These are phyloP conservation scores for Lepidurus couesii DNA, from an alignment of 1,140 invertebrate species.

Conservation along the genomic window DNA sequence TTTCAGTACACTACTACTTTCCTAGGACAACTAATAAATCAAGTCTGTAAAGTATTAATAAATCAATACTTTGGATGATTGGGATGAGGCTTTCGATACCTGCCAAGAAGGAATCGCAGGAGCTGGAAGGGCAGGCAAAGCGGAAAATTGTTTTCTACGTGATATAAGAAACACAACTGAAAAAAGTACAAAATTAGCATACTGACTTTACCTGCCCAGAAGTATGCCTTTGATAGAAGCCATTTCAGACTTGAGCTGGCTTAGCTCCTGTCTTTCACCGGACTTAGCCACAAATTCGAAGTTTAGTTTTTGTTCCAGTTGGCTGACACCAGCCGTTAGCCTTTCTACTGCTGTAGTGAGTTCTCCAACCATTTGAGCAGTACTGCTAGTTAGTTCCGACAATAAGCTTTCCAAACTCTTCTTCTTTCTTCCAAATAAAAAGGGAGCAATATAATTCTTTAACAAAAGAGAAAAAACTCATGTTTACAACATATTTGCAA, in stretches of 20 bases:
- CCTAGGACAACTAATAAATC: conserved; percentile 29
- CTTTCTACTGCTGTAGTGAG: conserved; percentile 54
- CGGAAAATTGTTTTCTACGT: conserved; percentile 66
- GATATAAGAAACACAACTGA: not conserved
- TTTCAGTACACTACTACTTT: conserved; percentile 44
- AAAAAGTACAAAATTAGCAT: not conserved
- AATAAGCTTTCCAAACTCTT: conserved; percentile 57
- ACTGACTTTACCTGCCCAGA: conserved; percentile 56
- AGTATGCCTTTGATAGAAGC: conserved; percentile 68
- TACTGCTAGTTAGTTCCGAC: conserved; percentile 58
- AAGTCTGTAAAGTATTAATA: no score
- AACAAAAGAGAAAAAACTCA: conserved; percentile 31
- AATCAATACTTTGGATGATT: conserved; percentile 43
- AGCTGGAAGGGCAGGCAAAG: conserved; percentile 52
- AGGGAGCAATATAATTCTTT: conserved; percentile 58
- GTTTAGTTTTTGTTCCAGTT: conserved; percentile 28
- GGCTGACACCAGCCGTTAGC: conserved; percentile 48
- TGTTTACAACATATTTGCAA: conserved; percentile 36
- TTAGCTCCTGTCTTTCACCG: conserved; percentile 51
- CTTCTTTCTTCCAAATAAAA: conserved; percentile 58
- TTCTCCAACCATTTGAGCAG: conserved; percentile 54
- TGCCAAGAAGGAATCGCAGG: conserved; percentile 72
- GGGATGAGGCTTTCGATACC: conserved; percentile 45
- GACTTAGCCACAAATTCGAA: not conserved
- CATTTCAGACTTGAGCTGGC: conserved; percentile 65